Percentiles rank a stretch among this genome's conserved stretches.
phyloP scores from a whole-genome alignment of 2,113 vertebrate species.

The Equus quagga region DNA sequence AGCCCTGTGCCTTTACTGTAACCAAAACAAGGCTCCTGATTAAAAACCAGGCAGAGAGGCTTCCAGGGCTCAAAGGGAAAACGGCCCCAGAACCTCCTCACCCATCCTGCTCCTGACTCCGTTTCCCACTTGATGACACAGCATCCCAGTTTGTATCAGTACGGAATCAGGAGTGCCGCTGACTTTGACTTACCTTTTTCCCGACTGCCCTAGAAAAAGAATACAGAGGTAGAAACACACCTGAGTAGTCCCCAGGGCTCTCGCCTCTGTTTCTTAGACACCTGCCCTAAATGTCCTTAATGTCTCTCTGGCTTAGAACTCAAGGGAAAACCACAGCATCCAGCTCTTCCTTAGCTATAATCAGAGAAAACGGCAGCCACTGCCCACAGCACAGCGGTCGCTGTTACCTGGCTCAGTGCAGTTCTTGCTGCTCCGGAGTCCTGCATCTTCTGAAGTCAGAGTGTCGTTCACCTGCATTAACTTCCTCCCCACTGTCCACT shows the following conservation, averaged over 20 bases:
- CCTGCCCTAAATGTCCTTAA: neutral
- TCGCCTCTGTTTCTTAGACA: neutral
- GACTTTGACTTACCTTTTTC: constrained; percentile 51
- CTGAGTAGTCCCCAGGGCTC: neutral
- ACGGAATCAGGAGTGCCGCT: neutral
- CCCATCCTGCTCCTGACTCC: neutral
- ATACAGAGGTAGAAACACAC: neutral
- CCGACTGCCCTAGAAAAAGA: neutral
- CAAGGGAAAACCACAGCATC: neutral
- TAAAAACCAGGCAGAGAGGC: neutral
- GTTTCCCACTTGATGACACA: neutral
- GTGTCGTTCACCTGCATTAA: constrained; percentile 90
- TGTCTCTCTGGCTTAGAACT: neutral
- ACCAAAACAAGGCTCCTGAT: neutral
- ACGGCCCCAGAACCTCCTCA: neutral
- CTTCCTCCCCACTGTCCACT: constrained; percentile 90
- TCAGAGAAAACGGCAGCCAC: neutral
- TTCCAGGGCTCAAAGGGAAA: neutral
- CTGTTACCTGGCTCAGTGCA: constrained; percentile 97
- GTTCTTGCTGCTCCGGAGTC: constrained; percentile 88
- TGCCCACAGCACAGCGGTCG: neutral
- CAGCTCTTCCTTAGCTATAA: neutral
- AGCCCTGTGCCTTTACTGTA: neutral
- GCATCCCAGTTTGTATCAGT: neutral
- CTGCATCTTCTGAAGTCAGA: constrained; percentile 76